Percentiles rank a stretch among this genome's conserved stretches.
Evolutionary conservation across 2,113 vertebrate genomes (phyloP).

Genomic region (Syngnathoides biaculeatus): DNA sequence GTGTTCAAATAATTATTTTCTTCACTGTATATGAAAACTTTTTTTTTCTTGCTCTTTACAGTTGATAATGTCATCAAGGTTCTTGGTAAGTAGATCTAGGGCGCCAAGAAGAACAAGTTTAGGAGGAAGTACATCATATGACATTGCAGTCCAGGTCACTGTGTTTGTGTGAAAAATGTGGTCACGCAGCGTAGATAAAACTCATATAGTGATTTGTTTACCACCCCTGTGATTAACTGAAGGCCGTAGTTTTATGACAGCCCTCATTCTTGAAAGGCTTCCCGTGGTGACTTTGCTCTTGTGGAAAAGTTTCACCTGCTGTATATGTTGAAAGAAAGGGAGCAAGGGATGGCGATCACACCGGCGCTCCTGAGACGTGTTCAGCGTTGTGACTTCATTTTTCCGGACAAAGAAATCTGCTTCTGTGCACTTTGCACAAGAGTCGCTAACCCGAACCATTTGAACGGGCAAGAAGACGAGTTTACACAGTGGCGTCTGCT

Average conservation of each 20-base stretch:
- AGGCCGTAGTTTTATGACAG: not conserved
- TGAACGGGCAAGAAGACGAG: not conserved
- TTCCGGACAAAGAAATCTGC: not conserved
- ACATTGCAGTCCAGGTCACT: slow-evolving; percentile 22
- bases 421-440: not conserved
- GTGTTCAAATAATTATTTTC: too few relatives aligned
- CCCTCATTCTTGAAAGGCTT: not conserved
- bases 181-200: not conserved
- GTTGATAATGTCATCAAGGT: not conserved
- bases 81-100: not conserved
- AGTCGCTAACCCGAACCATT: not conserved
- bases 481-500: not conserved
- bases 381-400: not conserved
- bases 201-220: not conserved
- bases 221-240: not conserved
- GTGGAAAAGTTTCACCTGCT: not conserved
- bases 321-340: not conserved
- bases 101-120: not conserved
- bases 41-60: not conserved
- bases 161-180: not conserved
- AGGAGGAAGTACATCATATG: slow-evolving; percentile 5
- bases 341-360: not conserved
- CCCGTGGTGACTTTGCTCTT: not conserved
- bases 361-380: not conserved
- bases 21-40: too few relatives aligned